Conservation (phyloP, 2,888 invertebrate species). For the Ganaspis brasiliensis region DNA sequence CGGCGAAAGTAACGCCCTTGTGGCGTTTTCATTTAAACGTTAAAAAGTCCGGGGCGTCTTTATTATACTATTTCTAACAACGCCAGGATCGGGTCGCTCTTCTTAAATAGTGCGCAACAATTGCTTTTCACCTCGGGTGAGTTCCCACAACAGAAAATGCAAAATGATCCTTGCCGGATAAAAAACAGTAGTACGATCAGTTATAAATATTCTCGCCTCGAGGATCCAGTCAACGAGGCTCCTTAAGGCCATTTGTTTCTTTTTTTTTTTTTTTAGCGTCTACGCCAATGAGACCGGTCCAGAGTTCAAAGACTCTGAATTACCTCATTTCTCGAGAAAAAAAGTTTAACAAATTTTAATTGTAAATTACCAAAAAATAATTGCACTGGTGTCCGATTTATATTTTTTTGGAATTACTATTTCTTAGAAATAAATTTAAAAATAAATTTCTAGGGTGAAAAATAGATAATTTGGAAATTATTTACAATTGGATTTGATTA, state of each 20-base stretch:
- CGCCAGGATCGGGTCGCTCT: slow-evolving; percentile 17
- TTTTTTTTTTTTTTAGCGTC: not conserved
- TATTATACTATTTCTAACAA: slow-evolving; percentile 18
- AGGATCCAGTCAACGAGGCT: slow-evolving; percentile 18
- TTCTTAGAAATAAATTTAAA: no score
- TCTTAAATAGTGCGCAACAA: not conserved
- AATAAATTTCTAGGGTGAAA: no score
- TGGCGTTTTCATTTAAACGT: slow-evolving; percentile 32
- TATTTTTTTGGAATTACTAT: no score
- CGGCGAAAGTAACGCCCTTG: slow-evolving; percentile 26
- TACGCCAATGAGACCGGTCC: not conserved
- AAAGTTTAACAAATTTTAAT: no score
- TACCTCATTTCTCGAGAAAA: not conserved
- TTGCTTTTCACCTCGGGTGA: slow-evolving; percentile 21
- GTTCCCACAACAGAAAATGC: slow-evolving; percentile 34
- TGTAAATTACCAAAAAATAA: no score
- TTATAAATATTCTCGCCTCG: slow-evolving; percentile 11
- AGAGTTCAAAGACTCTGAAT: slow-evolving; percentile 13
- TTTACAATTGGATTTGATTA: slow-evolving; percentile 1
- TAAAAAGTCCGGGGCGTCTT: slow-evolving; percentile 15
- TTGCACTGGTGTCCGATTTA: no score
- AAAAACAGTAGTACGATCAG: slow-evolving; percentile 6
- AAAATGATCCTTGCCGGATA: slow-evolving; percentile 2
- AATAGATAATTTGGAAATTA: no score
- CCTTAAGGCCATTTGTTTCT: not conserved